Evolutionary conservation across 2,797 vertebrate genomes (phyloP), one percentile per base, ranked within the genome.

Genomic region (Pristis pectinata): DNA sequence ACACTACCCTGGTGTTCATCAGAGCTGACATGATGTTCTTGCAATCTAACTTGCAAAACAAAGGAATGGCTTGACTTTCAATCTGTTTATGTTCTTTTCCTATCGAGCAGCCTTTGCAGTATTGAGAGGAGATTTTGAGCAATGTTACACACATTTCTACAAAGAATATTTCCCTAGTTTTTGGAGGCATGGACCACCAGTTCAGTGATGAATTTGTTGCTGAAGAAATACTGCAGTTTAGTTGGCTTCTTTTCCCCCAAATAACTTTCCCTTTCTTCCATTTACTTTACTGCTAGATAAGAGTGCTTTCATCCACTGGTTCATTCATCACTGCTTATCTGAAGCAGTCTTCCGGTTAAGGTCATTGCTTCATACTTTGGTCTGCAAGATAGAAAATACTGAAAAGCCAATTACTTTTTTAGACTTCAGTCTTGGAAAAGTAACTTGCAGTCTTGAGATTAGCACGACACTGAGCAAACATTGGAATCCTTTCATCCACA

Each of bases 301-400:
- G 37, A 27, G n/a, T 34, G 61, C 70, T 93, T 93, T 53, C 92
- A 56, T 74, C 13, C 44, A 53, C 11, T 41, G 92, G 27, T 76
- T 93, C 70, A 93, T 93, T 93, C 49, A 93, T 93, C 92, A 74
- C 11, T 74, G 92, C 92, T 93, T 53, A 93, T 93, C 92, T 74
- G 67, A 44, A 93, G 61, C 37, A 27, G 9, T 53, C 83, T 93
- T 74, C 41, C 92, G 76, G 41, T 74, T 93, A 49, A 34, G 70
- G 70, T 93, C 67, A 72, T 93, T 93, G 92, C 44, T 76, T 49
- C 53, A 74, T 93, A 41, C 67, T 53, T 24, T 76, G 53, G 70
- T 93, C 44, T 93, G 30, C 44, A 34, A 37, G 64, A 37, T 30
- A 93, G 37, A 53, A 93, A 93, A 74, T 93, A 93, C 5, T 49